These are phyloP conservation scores for Cryptocheilus praepositus DNA, from an alignment of 2,888 invertebrate species.

Conservation along the genomic window DNA sequence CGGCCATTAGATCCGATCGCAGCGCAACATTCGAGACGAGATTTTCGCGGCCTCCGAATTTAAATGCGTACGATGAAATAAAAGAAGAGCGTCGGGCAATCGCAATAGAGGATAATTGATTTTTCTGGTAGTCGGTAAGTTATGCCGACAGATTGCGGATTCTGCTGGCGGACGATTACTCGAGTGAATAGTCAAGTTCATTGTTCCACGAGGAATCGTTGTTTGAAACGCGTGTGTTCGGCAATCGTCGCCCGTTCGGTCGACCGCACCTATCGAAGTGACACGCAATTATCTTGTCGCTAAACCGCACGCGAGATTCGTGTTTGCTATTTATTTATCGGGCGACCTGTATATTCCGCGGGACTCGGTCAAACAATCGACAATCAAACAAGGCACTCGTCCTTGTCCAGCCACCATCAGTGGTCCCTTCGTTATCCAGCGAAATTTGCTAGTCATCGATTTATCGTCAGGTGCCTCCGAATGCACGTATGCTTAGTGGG, in stretches of 20 bases:
- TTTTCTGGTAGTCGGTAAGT: too few species aligned
- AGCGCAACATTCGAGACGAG: too few species aligned
- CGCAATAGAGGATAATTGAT: too few species aligned
- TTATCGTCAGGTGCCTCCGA: not conserved
- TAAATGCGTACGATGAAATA: too few species aligned
- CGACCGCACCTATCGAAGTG: conserved; percentile 52
- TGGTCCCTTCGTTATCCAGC: too few species aligned
- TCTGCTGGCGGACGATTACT: too few species aligned
- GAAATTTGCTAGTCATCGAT: not conserved
- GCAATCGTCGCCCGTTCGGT: conserved; percentile 29
- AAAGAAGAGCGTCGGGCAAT: too few species aligned
- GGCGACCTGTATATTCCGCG: conserved; percentile 49
- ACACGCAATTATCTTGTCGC: conserved; percentile 58
- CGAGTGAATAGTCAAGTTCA: too few species aligned
- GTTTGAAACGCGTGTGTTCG: too few species aligned
- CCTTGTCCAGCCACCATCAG: not conserved
- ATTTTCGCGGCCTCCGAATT: too few species aligned
- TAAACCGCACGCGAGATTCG: conserved; percentile 55
- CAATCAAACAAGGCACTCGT: conserved; percentile 40
- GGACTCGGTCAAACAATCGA: conserved; percentile 53
- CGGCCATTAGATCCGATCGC: not conserved
- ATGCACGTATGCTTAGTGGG: not conserved
- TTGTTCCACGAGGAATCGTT: too few species aligned
- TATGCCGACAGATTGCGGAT: too few species aligned
- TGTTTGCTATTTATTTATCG: conserved; percentile 64